These are phyloP conservation scores for Epizoanthus ramosus DNA, from an alignment of 92 coral and sea anemone species.

Conservation along the genomic window DNA sequence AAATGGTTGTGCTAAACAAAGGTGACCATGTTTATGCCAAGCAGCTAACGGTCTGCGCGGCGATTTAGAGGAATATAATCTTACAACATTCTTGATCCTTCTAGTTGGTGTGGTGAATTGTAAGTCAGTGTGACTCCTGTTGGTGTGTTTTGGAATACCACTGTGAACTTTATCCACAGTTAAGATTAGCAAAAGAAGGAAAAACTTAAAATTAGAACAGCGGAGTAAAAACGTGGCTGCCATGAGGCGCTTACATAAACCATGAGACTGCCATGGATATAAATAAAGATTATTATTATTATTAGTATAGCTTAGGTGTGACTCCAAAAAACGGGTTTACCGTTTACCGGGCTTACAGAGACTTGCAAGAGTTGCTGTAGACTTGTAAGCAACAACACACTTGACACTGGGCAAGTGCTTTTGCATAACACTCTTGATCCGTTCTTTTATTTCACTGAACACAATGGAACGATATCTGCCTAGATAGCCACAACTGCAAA, in stretches of 20 bases:
- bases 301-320: no score
- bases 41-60: not conserved
- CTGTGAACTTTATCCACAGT: not conserved
- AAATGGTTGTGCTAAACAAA: not conserved
- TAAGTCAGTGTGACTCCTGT: not conserved
- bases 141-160: not conserved
- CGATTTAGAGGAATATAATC: not conserved
- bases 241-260: not conserved
- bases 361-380: no score
- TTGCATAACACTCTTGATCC: no score
- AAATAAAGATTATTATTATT: no score
- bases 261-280: no score
- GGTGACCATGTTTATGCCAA: constrained; percentile 16
- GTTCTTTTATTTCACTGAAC: no score
- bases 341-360: no score
- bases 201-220: not conserved
- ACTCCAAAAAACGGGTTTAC: no score
- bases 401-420: no score
- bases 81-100: not conserved
- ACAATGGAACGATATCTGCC: no score
- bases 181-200: not conserved
- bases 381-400: no score
- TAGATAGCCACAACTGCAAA: no score
- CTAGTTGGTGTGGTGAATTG: not conserved
- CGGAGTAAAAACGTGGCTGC: constrained; percentile 2